Evolutionary conservation across 2,888 invertebrate species (phyloP), one percentile per base, ranked within the genome.

Genomic region (Lasioglossum leucozonium): DNA sequence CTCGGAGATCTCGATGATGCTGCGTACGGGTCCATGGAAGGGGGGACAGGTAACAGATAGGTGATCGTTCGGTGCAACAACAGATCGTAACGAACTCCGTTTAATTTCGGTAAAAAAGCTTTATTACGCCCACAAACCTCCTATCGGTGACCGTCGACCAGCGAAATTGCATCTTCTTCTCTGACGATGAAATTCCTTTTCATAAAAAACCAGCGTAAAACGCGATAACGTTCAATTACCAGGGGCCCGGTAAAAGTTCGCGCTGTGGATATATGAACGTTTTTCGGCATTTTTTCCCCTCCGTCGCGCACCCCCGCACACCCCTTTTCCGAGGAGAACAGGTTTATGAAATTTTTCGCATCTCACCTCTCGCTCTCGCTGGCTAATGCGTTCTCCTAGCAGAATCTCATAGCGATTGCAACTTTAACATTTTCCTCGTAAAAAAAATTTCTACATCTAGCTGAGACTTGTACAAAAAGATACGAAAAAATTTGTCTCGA

Each of bases 81-180:
- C 85, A 86, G 91, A 87, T 90, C 85, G 85, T 89, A 84, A 86
- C 79, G 84, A 84, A 87, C 88, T 88, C 84, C 84, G 88, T 92
- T 92, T 91, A 91, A 87, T 91, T 88, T 86, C 73, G 79, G 72
- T 77, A 87, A 91, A 91, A 87, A 89, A 86, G 75, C 84, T 78
- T 83, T 84, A 90, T 85, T 87, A 87, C 84, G 79, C 72, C 82
- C 86, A 77, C 80, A 81, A 83, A 81, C 81, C 65, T 84, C 79
- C 79, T 77, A 83, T 83, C 82, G 78, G 87, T 87, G 87, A 88
- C 89, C 88, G 87, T 79, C 85, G 76, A 79, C 79, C 72, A 42
- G 71, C 79, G 80, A 89, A 85, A 89, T 89, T 89, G 87, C 88
- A 86, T 89, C 77, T 69, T 83, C 72, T 69, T 37, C 65, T 26